Base-by-base conservation (phyloP, 2,888 invertebrate species). In the Philaethria dido region DNA sequence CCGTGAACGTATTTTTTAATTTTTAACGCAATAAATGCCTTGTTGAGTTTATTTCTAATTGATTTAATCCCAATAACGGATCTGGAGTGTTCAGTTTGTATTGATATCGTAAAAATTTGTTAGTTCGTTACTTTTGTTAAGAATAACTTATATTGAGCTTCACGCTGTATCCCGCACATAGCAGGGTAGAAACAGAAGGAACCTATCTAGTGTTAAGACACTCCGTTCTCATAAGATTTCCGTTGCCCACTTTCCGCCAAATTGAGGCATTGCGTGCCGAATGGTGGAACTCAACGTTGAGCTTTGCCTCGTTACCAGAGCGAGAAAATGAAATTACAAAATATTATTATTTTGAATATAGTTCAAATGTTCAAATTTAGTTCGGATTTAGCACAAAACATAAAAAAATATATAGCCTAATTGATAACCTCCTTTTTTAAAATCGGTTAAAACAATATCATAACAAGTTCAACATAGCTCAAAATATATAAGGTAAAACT, bases 1-100 rank as follows among this genome's bases (percentile, higher is more conserved):
- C 66, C 66, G 68, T 66, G 55, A 69, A 64, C 55, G 11, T 33
- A 42, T 50, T 63, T 63, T 63, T 63, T 44, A 33, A 47, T 62
- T 66, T 69, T 69, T 44, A 62, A 42, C 18, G 16, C 45, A 48
- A 63, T 60, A 52, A 61, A 69, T 60, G 55, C 54, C 54, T 69
- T 66, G 66, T 69, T 62, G 52, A 39, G 36, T 59, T 22, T 64
- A 29, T 62, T 22, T 47, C 45, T 62, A 57, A 50, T 65, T 16
- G 36, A 52, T 48, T 60, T 60, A 60, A 60, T 60, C 60, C 47
- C 45, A 60, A 29, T 33, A 60, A 45, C 60, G 45, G 45, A 47
- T 60, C 33, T 45, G 29, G 9, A 60, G 25, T 59, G 13, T 16
- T 44, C 5, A 25, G 11, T 29, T 47, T 45, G 44, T 60, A 45